These are phyloP conservation scores for Alethe castanea DNA, from an alignment of 2,113 vertebrate species.

Conservation along the genomic window DNA sequence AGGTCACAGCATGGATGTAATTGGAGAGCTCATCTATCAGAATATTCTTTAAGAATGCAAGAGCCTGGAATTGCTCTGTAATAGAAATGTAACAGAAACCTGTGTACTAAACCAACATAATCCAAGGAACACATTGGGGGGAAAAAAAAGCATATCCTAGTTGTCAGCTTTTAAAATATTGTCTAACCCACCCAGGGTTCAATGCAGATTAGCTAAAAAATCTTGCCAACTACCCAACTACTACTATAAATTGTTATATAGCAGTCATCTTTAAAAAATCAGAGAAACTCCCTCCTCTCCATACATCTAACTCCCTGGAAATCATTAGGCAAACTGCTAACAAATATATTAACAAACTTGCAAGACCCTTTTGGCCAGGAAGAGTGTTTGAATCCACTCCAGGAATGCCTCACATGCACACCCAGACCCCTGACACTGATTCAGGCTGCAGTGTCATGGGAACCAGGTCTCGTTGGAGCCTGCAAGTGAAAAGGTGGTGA, in stretches of 20 bases:
- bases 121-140: neutral
- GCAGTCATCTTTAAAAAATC: neutral
- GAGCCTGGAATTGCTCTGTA: neutral
- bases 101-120: neutral
- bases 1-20: neutral
- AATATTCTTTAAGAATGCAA: neutral
- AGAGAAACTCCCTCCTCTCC: neutral
- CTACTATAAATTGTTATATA: neutral
- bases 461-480: slow-evolving; percentile 20
- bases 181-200: neutral
- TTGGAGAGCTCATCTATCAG: neutral
- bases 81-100: neutral
- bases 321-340: neutral
- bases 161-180: neutral
- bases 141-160: neutral
- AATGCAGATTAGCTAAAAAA: neutral
- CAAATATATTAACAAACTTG: slow-evolving; percentile 22
- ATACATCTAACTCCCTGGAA: neutral
- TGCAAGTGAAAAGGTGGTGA: slow-evolving; percentile 21
- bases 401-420: neutral
- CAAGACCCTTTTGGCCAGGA: slow-evolving; percentile 13
- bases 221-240: neutral
- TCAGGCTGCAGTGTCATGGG: slow-evolving; percentile 60
- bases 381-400: slow-evolving; percentile 29
- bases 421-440: neutral